phyloP scores from a whole-genome alignment of 2,888 invertebrate genomes.

The Phaonia tiefii region DNA sequence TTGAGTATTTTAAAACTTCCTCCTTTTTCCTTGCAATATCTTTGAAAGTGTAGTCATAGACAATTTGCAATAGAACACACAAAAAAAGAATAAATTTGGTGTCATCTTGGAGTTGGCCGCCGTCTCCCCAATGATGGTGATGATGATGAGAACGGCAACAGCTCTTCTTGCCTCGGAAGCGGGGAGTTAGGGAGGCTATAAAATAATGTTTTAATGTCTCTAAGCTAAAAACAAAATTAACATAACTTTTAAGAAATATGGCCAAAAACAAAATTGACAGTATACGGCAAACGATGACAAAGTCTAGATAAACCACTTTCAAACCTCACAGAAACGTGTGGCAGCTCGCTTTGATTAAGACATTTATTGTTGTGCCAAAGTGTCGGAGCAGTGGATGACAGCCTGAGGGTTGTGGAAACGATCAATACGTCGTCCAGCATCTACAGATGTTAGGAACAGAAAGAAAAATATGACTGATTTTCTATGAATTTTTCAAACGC shows the following conservation, averaged over 20 bases:
- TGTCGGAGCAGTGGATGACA: background rate
- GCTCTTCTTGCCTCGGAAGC: background rate
- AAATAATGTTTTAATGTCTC: slow-evolving; percentile 49
- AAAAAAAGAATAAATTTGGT: slow-evolving; percentile 53
- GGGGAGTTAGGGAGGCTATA: slow-evolving; percentile 4
- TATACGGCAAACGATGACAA: slow-evolving; percentile 41
- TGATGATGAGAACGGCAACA: background rate
- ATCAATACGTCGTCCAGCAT: background rate
- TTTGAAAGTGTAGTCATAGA: no score
- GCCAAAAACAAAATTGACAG: slow-evolving; percentile 24
- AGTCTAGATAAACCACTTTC: slow-evolving; percentile 47
- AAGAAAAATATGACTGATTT: slow-evolving; percentile 39
- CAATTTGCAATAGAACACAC: background rate
- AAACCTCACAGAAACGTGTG: background rate
- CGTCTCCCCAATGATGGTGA: background rate
- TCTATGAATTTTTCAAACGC: slow-evolving; percentile 45
- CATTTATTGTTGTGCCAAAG: slow-evolving; percentile 41
- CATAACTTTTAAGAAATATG: slow-evolving; percentile 42
- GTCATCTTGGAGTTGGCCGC: slow-evolving; percentile 49
- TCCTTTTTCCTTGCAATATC: background rate
- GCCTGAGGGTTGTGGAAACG: slow-evolving; percentile 24
- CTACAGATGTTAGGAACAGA: background rate
- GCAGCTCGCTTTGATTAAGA: slow-evolving; percentile 51
- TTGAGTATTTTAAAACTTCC: slow-evolving; percentile 47
- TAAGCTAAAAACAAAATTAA: slow-evolving; percentile 51